phyloP scores from a whole-genome alignment of 1,140 invertebrate species.

The Panulirus ornatus region DNA sequence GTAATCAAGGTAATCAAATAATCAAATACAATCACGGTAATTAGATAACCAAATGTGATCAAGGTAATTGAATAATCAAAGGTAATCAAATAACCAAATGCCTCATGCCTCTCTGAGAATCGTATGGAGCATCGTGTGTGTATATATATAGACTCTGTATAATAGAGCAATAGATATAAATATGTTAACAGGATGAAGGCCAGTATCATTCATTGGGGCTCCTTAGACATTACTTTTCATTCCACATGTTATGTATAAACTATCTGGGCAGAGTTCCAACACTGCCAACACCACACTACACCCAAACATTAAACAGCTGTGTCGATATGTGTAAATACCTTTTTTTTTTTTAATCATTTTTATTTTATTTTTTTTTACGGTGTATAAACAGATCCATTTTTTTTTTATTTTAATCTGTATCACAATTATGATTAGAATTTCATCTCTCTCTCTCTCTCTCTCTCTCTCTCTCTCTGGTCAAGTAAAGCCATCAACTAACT shows the following conservation, averaged over 20 bases:
- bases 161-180: background rate
- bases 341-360: slow-evolving; percentile 50
- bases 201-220: background rate
- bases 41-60: too few relatives aligned
- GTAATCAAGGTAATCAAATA: too few relatives aligned
- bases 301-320: slow-evolving; percentile 50
- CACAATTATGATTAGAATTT: slow-evolving; percentile 30
- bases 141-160: background rate
- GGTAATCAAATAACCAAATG: too few relatives aligned
- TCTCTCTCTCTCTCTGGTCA: background rate
- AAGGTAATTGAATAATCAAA: too few relatives aligned
- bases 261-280: slow-evolving; percentile 14
- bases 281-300: slow-evolving; percentile 45
- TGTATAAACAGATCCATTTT: slow-evolving; percentile 45
- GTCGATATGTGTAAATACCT: slow-evolving; percentile 52
- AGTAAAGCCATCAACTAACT: background rate
- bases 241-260: slow-evolving; percentile 8
- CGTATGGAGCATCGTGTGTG: background rate
- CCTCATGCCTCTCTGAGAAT: background rate
- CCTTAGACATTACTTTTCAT: background rate
- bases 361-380: slow-evolving; percentile 14
- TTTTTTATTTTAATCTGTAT: slow-evolving; percentile 35
- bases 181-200: background rate
- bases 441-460: background rate
- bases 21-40: too few relatives aligned